A percentile compares a stretch with the other conserved stretches of the same genome.
These are phyloP conservation scores for Orchestia grillus DNA, from an alignment of 1,140 invertebrate species.

Conservation along the genomic window DNA sequence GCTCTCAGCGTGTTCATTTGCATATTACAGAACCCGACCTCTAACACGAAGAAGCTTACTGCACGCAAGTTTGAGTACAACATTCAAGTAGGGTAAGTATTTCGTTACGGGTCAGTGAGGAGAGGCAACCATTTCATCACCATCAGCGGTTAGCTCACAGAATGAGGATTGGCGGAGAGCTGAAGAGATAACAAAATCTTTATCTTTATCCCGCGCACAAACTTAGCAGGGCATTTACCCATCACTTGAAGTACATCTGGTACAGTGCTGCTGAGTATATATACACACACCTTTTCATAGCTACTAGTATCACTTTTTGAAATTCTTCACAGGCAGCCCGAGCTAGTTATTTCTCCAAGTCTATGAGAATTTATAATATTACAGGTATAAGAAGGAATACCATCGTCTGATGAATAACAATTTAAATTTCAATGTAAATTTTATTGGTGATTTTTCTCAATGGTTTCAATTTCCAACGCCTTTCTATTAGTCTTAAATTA, in stretches of 20 bases:
- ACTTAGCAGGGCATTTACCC: not conserved
- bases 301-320: no score
- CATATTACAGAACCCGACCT: not conserved
- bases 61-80: not conserved
- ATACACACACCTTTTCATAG: not conserved
- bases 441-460: no score
- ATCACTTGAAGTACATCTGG: not conserved
- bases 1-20: not conserved
- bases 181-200: not conserved
- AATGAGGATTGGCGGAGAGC: not conserved
- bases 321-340: no score
- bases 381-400: no score
- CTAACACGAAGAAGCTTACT: not conserved
- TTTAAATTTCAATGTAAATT: no score
- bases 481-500: no score
- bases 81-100: not conserved
- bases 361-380: no score
- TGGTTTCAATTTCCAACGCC: no score
- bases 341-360: no score
- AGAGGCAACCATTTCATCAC: not conserved
- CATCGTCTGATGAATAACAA: no score
- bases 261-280: not conserved
- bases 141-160: not conserved
- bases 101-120: not conserved
- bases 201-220: not conserved